Evolutionary conservation across 2,113 vertebrate species (phyloP).

Genomic region (Benitochromis conjunctus): DNA sequence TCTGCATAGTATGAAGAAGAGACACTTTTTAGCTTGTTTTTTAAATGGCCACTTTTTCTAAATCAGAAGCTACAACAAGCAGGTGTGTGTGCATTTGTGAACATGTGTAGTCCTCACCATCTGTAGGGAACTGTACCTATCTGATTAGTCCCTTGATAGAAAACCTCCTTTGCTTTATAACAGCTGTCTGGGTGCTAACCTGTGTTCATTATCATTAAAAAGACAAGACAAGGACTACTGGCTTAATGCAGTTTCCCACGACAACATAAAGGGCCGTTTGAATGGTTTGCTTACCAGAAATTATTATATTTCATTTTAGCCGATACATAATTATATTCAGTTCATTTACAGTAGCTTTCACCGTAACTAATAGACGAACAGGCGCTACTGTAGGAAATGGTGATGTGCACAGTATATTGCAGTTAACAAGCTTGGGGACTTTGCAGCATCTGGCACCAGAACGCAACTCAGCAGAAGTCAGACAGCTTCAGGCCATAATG

Average conservation of each 20-base stretch:
- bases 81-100: not conserved
- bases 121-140: not conserved
- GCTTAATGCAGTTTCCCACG: not conserved
- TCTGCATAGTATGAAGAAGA: not conserved
- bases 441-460: constrained; percentile 16
- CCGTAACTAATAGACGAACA: not conserved
- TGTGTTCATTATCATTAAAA: not conserved
- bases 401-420: not conserved
- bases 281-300: not conserved
- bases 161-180: not conserved
- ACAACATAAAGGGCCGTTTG: not conserved
- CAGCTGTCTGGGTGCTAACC: not conserved
- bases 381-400: not conserved
- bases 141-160: not conserved
- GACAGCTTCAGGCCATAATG: constrained; percentile 20
- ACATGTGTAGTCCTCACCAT: not conserved
- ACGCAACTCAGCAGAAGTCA: constrained; percentile 16
- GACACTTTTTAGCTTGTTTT: not conserved
- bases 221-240: not conserved
- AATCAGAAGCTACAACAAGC: not conserved
- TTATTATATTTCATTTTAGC: not conserved
- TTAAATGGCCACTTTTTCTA: not conserved
- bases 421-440: constrained; percentile 24
- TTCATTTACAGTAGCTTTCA: not conserved
- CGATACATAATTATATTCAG: not conserved